These are phyloP conservation scores for Neuroterus valhalla DNA, from an alignment of 1,140 invertebrate species.

Conservation along the genomic window DNA sequence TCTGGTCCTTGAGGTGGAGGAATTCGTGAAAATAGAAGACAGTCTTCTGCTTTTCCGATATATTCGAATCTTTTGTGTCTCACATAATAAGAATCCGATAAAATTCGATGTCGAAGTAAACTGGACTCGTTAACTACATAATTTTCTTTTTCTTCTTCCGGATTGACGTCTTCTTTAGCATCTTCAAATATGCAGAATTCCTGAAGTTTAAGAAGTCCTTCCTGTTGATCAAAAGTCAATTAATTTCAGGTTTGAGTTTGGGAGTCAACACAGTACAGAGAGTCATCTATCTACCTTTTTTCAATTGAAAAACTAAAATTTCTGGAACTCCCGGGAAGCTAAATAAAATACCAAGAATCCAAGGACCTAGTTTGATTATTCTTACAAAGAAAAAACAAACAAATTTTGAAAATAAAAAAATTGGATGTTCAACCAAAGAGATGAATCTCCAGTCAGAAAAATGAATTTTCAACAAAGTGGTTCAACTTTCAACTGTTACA, in stretches of 20 bases:
- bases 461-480: too few species aligned
- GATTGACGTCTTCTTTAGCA: conserved; percentile 41
- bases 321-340: too few species aligned
- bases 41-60: conserved; percentile 54
- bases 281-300: too few species aligned
- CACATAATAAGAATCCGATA: conserved; percentile 64
- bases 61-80: conserved; percentile 51
- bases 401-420: too few species aligned
- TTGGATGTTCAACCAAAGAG: too few species aligned
- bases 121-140: conserved; percentile 66
- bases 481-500: too few species aligned
- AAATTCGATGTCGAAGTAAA: conserved; percentile 62
- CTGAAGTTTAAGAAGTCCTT: conserved; percentile 65
- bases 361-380: too few species aligned
- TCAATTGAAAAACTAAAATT: too few species aligned
- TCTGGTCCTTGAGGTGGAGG: conserved; percentile 50
- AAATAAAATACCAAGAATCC: too few species aligned
- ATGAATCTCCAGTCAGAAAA: too few species aligned
- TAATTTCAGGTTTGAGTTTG: neutral
- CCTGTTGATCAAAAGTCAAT: conserved; percentile 48
- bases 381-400: too few species aligned
- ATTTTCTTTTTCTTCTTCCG: conserved; percentile 41
- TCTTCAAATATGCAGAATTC: conserved; percentile 51
- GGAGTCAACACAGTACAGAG: too few species aligned
- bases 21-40: conserved; percentile 61